Evolutionary conservation across 2,888 invertebrate species (phyloP).

Genomic region (Cerceris rybyensis): DNA sequence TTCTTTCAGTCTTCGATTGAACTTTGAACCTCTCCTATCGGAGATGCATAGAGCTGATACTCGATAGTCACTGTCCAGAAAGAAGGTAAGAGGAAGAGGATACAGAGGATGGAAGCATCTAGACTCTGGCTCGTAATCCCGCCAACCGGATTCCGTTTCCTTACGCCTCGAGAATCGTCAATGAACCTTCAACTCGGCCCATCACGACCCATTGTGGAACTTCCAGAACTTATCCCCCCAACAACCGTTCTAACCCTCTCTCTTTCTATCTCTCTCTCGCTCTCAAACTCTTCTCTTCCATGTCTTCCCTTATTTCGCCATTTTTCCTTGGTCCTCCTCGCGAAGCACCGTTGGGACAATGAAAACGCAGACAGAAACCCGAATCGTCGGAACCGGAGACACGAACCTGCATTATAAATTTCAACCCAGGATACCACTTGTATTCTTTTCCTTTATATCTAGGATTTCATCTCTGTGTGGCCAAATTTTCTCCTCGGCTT

Average conservation of each 20-base stretch:
- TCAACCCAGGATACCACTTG: slow-evolving; percentile 8
- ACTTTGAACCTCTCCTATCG: no score
- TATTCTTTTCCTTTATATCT: neutral
- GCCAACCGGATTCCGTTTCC: slow-evolving; percentile 53
- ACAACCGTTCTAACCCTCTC: slow-evolving; percentile 24
- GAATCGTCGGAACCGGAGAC: slow-evolving; percentile 34
- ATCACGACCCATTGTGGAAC: slow-evolving; percentile 67
- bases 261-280: slow-evolving; percentile 10
- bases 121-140: slow-evolving; percentile 31
- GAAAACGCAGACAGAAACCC: slow-evolving; percentile 24
- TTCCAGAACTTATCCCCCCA: slow-evolving; percentile 44
- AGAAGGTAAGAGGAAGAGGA: slow-evolving; percentile 9
- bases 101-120: slow-evolving; percentile 17
- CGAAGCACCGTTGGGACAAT: slow-evolving; percentile 54
- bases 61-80: neutral
- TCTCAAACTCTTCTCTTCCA: slow-evolving; percentile 8
- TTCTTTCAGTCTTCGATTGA: neutral
- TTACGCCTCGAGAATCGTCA: slow-evolving; percentile 67
- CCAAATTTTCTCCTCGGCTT: neutral
- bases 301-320: slow-evolving; percentile 2
- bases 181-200: slow-evolving; percentile 63
- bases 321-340: slow-evolving; percentile 25
- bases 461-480: neutral
- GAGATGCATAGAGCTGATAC: neutral
- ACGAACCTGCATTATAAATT: slow-evolving; percentile 49